phyloP scores from a whole-genome alignment of 2,888 invertebrate species.

The Celastrina argiolus region DNA sequence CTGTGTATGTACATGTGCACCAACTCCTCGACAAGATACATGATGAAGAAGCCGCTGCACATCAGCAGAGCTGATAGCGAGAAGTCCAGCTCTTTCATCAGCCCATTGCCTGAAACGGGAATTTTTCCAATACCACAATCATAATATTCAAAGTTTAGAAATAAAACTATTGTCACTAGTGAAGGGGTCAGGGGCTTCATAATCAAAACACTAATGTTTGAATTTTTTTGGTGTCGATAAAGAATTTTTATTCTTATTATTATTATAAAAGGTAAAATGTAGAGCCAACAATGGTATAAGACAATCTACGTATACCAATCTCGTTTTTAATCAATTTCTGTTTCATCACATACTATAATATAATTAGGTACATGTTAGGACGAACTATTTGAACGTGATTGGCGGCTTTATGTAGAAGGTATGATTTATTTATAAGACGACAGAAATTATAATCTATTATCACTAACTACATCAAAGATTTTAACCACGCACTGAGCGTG shows the following conservation, averaged over 20 bases:
- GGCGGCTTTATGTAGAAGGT: neutral
- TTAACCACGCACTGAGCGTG: neutral
- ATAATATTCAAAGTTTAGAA: no score
- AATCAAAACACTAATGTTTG: no score
- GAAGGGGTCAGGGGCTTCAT: no score
- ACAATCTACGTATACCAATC: no score
- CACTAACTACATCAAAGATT: neutral
- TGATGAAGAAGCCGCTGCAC: conserved; percentile 85
- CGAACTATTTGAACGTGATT: neutral
- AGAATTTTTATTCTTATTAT: no score
- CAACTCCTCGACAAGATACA: conserved; percentile 88
- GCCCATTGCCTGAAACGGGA: conserved; percentile 51
- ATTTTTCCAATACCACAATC: no score
- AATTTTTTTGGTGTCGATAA: no score
- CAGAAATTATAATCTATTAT: neutral
- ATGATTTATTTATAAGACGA: neutral
- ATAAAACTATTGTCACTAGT: no score
- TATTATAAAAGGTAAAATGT: neutral
- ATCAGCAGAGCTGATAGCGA: conserved; percentile 84
- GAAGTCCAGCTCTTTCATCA: conserved; percentile 75
- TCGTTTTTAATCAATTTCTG: no score
- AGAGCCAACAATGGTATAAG: no score
- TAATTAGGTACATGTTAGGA: neutral
- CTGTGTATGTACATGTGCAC: conserved; percentile 82
- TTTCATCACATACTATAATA: no score